Evolutionary conservation across 1,140 invertebrate genomes (phyloP), one percentile per base, ranked within the genome.

Genomic region (Leptinotarsa texana): DNA sequence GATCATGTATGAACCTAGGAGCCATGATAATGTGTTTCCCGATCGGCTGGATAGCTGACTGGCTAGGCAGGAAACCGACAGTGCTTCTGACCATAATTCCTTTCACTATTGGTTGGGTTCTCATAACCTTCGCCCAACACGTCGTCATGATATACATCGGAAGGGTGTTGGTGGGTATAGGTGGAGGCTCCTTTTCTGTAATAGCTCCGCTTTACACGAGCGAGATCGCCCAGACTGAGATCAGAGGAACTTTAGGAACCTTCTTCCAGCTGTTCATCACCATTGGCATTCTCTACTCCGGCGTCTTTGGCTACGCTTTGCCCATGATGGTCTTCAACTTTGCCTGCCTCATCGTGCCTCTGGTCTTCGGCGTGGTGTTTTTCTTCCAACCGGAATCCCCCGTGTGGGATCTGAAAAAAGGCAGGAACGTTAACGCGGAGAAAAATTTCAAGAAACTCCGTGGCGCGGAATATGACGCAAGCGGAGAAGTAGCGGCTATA

Each of bases 381-480:
- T 79, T 90, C n/a, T 89, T 91, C 49, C 89, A 93, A 86, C 93
- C 93, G 0, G 93, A 94, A 84, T 90, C 91, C 0, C 93, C 90
- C 0, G 82, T 85, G 0, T 85, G 88, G 81, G 82, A 88, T 76
- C 78, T 89, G 63, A 86, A 85, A 51, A 89, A 89, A 79, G 89
- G 89, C 15, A 87, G 90, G 2, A 84, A 89, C 8, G 87, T 89
- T 3, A 89, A 90, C 69, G 94, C 94, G 0, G 86, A 89, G 27
- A 86, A 87, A 47, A 87, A 91, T 1, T 85, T 95, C 62, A 85
- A 87, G 17, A 91, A 88, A 86, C 86, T 96, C 1, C 87, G 95
- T 2, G 93, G 94, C 3, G 83, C 86, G 1, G 83, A 91, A 3
- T 92, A 91, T 63, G 88, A 95, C 75, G 81, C 90, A 17, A 88